Evolutionary conservation across 37 sponge, comb jelly and placozoan species (phyloP).

Genomic region (Trichoplax adhaerens): DNA sequence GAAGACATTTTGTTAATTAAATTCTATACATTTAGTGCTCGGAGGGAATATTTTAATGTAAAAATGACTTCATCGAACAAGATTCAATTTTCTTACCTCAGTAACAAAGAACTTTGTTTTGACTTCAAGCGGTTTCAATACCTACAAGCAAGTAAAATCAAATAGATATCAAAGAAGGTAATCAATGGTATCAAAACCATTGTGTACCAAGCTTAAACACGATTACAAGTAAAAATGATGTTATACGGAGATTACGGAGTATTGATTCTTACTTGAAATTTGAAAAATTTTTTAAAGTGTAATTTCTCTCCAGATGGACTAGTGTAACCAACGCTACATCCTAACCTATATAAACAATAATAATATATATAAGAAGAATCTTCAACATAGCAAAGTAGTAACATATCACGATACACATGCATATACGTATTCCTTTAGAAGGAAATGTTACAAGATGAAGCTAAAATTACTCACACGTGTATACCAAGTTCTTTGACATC

Average conservation of each 20-base stretch:
- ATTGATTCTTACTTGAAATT: constrained; percentile 26
- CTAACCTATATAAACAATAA: constrained; percentile 15
- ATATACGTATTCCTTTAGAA: background rate
- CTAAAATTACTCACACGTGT: constrained; percentile 12
- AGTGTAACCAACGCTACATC: constrained; percentile 58
- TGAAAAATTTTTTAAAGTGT: constrained; percentile 54
- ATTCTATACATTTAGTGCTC: background rate
- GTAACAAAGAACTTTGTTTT: constrained; percentile 51
- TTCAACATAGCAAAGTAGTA: background rate
- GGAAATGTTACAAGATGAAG: too few relatives aligned
- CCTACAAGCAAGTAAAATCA: constrained; percentile 15
- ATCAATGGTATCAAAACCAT: background rate
- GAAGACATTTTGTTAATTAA: background rate
- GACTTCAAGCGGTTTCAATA: constrained; percentile 74
- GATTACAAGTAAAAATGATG: background rate
- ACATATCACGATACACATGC: background rate
- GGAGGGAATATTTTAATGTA: background rate
- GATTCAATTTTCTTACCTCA: constrained; percentile 11
- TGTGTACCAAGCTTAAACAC: background rate
- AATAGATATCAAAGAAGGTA: background rate
- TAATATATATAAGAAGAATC: background rate
- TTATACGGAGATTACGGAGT: too few relatives aligned
- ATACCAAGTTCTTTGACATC: constrained; percentile 65
- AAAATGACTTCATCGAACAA: background rate
- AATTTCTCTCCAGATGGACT: constrained; percentile 45